These are phyloP conservation scores for Lacanobia wlatinum DNA, from an alignment of 2,888 invertebrate genomes.

Conservation along the genomic window DNA sequence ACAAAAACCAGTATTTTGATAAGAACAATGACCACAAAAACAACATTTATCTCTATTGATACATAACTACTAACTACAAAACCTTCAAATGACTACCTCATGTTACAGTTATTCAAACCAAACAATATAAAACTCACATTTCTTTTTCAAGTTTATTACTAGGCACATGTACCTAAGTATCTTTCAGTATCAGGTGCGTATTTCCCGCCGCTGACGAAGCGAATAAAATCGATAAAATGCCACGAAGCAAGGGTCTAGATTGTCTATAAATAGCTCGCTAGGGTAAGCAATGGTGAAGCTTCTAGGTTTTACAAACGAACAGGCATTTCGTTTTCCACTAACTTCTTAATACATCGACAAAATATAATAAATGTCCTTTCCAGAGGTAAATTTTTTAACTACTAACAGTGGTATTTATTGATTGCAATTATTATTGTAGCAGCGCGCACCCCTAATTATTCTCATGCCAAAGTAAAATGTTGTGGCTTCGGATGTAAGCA, in stretches of 20 bases:
- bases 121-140: neutral
- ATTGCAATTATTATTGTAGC: slow-evolving; percentile 1
- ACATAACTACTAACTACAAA: neutral
- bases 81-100: neutral
- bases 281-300: neutral
- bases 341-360: too few relatives aligned
- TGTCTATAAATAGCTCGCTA: slow-evolving; percentile 39
- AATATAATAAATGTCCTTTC: neutral
- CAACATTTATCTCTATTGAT: neutral
- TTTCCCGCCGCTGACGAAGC: slow-evolving; percentile 17
- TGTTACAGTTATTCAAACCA: too few relatives aligned
- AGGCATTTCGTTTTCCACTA: neutral
- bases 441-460: neutral
- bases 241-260: slow-evolving; percentile 17
- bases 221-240: slow-evolving; percentile 39
- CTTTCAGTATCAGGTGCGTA: slow-evolving; percentile 14
- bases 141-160: neutral
- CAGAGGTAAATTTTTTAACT: too few relatives aligned
- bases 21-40: too few relatives aligned
- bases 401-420: neutral
- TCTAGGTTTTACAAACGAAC: neutral
- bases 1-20: too few relatives aligned
- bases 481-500: neutral
- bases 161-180: neutral
- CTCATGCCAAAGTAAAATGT: neutral